Percentiles rank a stretch among this genome's conserved stretches.
Conservation (phyloP, 2,113 vertebrate genomes). For the Engystomops pustulosus region DNA sequence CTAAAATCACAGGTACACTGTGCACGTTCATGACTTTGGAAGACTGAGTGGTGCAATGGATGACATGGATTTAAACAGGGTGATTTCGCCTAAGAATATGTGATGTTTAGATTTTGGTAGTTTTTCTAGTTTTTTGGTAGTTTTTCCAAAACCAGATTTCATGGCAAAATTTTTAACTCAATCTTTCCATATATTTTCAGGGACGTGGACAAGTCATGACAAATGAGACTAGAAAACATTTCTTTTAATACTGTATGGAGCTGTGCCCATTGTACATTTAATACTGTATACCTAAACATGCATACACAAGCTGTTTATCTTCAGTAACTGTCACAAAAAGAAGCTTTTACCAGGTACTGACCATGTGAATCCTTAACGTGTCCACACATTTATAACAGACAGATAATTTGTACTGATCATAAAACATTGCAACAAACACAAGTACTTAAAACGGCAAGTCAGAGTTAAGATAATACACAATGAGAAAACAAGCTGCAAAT, state of each 20-base stretch:
- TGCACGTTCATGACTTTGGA: too few relatives aligned
- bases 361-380: slow-evolving; percentile 69
- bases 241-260: slow-evolving; percentile 59
- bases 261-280: slow-evolving; percentile 60
- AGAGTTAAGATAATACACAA: slow-evolving; percentile 79
- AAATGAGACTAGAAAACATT: slow-evolving; percentile 40
- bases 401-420: slow-evolving; percentile 80
- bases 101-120: too few relatives aligned
- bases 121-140: too few relatives aligned
- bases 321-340: slow-evolving; percentile 53
- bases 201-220: background rate
- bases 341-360: slow-evolving; percentile 42
- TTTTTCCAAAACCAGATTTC: too few relatives aligned
- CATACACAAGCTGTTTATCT: slow-evolving; percentile 55
- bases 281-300: slow-evolving; percentile 60
- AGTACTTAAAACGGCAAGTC: slow-evolving; percentile 83
- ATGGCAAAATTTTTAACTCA: too few relatives aligned
- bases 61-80: too few relatives aligned
- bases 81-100: too few relatives aligned
- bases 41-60: too few relatives aligned
- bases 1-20: too few relatives aligned
- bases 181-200: background rate
- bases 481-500: slow-evolving; percentile 78
- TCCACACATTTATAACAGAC: slow-evolving; percentile 80
- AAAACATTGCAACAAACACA: slow-evolving; percentile 88